phyloP scores from a whole-genome alignment of 2,113 vertebrate genomes.

The Gallinago undulata region DNA sequence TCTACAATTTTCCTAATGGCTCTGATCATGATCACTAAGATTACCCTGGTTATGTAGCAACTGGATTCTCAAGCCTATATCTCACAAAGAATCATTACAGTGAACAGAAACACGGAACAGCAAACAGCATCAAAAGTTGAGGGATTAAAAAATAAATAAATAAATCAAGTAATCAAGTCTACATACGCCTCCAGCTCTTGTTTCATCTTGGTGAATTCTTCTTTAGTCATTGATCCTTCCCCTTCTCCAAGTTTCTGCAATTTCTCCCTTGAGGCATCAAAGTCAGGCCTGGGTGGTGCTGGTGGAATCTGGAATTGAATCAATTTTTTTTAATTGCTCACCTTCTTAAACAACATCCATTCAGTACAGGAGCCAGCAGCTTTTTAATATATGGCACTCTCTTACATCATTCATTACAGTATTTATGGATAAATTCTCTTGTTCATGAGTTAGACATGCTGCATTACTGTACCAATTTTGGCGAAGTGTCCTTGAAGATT shows the following conservation, averaged over 20 bases:
- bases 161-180: neutral
- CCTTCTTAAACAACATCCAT: constrained; percentile 2
- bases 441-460: neutral
- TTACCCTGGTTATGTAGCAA: constrained; percentile 10
- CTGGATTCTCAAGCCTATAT: constrained; percentile 19
- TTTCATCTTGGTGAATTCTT: constrained; percentile 99
- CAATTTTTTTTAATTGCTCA: neutral
- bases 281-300: constrained; percentile 95
- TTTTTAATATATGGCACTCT: neutral
- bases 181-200: constrained; percentile 98
- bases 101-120: constrained; percentile 31
- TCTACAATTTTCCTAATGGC: constrained; percentile 73
- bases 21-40: constrained; percentile 71
- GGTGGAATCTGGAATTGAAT: constrained; percentile 88
- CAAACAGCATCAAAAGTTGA: neutral
- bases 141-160: neutral
- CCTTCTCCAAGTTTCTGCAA: constrained; percentile 97
- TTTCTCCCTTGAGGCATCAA: constrained; percentile 98
- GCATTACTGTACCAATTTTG: neutral
- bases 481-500: neutral
- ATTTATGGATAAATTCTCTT: neutral
- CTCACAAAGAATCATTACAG: constrained; percentile 16
- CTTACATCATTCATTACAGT: neutral
- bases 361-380: constrained; percentile 4
- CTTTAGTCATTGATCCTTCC: constrained; percentile 99